These are phyloP conservation scores for Uropetala carovei DNA, from an alignment of 2,888 invertebrate genomes.

Conservation along the genomic window DNA sequence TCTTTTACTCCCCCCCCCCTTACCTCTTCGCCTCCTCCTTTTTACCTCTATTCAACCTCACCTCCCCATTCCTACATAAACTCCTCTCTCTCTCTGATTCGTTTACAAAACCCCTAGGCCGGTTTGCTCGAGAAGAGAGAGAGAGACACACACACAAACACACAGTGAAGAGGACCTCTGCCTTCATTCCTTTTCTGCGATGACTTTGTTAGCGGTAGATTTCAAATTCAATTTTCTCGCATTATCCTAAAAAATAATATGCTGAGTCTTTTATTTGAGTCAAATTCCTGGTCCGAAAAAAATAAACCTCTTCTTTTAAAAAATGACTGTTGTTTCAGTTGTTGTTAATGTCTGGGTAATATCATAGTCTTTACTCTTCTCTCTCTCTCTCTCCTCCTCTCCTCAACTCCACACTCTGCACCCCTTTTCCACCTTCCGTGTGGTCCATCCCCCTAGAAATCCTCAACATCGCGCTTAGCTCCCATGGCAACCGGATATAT, in stretches of 20 bases:
- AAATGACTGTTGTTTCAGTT: no score
- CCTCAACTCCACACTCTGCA: neutral
- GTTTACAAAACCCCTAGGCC: no score
- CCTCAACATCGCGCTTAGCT: neutral
- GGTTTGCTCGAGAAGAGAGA: no score
- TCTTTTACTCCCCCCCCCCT: neutral
- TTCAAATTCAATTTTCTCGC: neutral
- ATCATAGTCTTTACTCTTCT: neutral
- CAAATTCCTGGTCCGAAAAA: no score
- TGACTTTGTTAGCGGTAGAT: slow-evolving; percentile 17
- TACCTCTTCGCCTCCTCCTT: neutral
- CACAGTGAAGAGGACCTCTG: neutral
- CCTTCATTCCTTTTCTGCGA: neutral
- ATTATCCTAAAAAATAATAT: neutral
- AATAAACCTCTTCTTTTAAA: no score
- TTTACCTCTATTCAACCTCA: neutral
- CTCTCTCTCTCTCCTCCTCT: neutral
- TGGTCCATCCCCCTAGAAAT: neutral
- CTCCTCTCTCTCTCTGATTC: neutral
- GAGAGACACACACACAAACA: no score
- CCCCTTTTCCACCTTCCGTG: neutral
- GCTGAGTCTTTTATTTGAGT: no score
- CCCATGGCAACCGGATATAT: neutral
- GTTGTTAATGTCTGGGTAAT: no score
- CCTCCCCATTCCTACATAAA: slow-evolving; percentile 15